Evolutionary conservation across 2,888 invertebrate genomes (phyloP), one percentile per base, ranked within the genome.

Genomic region (Drosophila fungiperda): DNA sequence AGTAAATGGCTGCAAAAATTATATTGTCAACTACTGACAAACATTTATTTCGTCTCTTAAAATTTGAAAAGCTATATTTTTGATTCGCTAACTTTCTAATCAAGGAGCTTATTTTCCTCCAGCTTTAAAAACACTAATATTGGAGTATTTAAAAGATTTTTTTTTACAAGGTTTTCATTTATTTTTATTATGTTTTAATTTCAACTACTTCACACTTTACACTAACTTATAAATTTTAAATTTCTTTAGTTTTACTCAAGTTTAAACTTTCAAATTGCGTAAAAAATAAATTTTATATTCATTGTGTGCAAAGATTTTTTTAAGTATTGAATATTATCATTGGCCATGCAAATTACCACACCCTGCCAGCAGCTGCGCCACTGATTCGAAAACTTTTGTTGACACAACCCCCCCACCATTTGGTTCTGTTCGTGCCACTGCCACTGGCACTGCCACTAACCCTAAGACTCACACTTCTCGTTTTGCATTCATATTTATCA

Each of bases 401-500:
- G 54, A 38, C 55, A 55, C 48, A 65, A 36, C 23, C 38, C 42
- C 67, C 12, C 33, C n/a, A 6, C 11, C 45, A 26, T 17, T 26
- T 26, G 8, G 45, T 15, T 1, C 2, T 8, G 15, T n/a, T n/a
- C 23, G n/a, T n/a, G 52, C 33, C 20, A 23, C 45, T 2, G 54
- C 54, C 8, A 17, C 17, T 11, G 11, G 15, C 32, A 32, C 32
- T 52, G 20, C 33, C 20, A 49, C n/a, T 20, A 50, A 5, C 15
- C 26, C 20, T 17, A 9, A 17, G 40, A n/a, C 12, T 6, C 38
- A 45, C 20, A 48, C 11, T 35, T 38, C 60, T 63, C 20, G 20
- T 48, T 78, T 74, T 77, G 70, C 73, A 74, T 70, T 76, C 77
- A 77, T 80, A 89, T 89, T 87, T 79, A 78, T 87, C 89, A 89